phyloP scores from a whole-genome alignment of 2,113 vertebrate species.

The Neogale vison region DNA sequence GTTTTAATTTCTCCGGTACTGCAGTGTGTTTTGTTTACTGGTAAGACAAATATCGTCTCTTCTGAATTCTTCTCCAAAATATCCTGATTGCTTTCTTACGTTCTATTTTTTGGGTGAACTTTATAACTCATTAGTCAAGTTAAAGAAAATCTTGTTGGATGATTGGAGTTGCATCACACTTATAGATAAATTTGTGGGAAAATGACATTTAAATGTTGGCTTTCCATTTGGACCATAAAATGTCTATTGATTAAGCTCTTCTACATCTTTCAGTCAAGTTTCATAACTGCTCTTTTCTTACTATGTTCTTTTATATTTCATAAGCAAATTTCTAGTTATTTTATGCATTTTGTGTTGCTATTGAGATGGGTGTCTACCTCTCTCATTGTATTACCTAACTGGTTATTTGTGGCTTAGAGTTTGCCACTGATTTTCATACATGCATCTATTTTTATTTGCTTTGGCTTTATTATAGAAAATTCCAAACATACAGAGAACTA shows the following conservation, averaged over 20 bases:
- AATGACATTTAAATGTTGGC: neutral
- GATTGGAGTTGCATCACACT: neutral
- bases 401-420: neutral
- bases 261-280: neutral
- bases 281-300: neutral
- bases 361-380: neutral
- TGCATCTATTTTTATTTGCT: slow-evolving; percentile 1
- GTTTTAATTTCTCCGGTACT: neutral
- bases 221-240: neutral
- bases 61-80: slow-evolving; percentile 32
- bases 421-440: neutral
- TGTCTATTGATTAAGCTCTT: neutral
- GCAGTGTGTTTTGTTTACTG: neutral
- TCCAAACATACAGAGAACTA: neutral
- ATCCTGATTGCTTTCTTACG: neutral
- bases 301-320: neutral
- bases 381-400: neutral
- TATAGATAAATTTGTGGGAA: neutral
- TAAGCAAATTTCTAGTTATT: neutral
- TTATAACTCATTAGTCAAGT: slow-evolving; percentile 21
- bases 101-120: slow-evolving; percentile 8
- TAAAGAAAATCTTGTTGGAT: slow-evolving; percentile 20
- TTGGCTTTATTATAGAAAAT: neutral
- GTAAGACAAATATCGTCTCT: neutral
- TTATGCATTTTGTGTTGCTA: neutral